These are phyloP conservation scores for Forbesichthys papilliferus DNA, from an alignment of 2,113 vertebrate genomes.

Conservation along the genomic window DNA sequence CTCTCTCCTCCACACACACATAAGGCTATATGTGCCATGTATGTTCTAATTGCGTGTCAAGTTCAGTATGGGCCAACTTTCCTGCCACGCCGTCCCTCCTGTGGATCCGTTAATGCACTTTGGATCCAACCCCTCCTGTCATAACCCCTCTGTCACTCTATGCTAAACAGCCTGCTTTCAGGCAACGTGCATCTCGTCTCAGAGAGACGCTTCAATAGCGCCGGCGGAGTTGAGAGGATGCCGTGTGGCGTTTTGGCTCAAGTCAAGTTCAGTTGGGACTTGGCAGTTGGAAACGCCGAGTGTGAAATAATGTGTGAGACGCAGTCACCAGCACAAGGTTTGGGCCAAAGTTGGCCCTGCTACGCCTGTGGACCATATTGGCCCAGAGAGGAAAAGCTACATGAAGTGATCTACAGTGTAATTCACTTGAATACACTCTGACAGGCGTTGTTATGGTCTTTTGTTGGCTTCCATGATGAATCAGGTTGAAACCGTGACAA, in stretches of 20 bases:
- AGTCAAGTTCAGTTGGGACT: slow-evolving; percentile 33
- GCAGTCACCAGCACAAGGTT: slow-evolving; percentile 8
- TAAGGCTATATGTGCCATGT: slow-evolving; percentile 32
- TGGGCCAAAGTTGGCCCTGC: slow-evolving; percentile 3
- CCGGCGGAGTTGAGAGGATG: slow-evolving; percentile 6
- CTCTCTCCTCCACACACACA: slow-evolving; percentile 8
- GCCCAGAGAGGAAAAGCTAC: neutral
- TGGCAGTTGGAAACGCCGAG: slow-evolving; percentile 5
- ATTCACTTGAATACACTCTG: neutral
- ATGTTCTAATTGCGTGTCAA: slow-evolving; percentile 57
- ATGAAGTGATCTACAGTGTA: neutral
- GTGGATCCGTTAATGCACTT: slow-evolving; percentile 33
- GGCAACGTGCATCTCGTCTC: neutral
- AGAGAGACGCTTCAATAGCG: slow-evolving; percentile 12
- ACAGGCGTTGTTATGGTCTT: too few species aligned
- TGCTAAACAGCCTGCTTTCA: slow-evolving; percentile 8
- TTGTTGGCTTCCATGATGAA: too few species aligned
- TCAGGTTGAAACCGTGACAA: too few species aligned
- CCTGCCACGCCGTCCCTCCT: slow-evolving; percentile 43
- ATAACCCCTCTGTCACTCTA: slow-evolving; percentile 15
- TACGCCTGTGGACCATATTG: neutral
- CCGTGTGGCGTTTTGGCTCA: slow-evolving; percentile 17
- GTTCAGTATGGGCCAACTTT: slow-evolving; percentile 36
- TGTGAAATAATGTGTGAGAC: slow-evolving; percentile 17
- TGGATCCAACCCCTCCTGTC: slow-evolving; percentile 18